Evolutionary conservation across 2,113 vertebrate species (phyloP).

Genomic region (Halcyon malimbica): DNA sequence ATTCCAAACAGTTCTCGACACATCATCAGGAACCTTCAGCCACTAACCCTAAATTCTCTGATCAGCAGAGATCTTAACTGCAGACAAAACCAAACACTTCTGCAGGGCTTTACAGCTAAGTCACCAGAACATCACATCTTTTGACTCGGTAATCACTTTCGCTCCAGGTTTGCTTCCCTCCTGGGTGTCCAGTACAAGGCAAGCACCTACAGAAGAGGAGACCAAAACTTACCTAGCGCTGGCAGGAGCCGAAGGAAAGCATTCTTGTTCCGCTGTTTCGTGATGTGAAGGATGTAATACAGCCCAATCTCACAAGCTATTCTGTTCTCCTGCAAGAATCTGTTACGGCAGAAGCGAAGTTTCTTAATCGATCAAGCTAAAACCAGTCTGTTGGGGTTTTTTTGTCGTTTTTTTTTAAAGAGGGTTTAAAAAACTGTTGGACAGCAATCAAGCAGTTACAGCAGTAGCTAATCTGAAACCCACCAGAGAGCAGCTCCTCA

Average conservation of each 20-base stretch:
- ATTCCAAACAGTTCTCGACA: neutral
- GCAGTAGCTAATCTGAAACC: neutral
- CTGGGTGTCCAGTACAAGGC: neutral
- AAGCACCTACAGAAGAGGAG: neutral
- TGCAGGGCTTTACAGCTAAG: neutral
- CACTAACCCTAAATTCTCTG: neutral
- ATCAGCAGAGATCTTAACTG: neutral
- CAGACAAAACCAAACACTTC: neutral
- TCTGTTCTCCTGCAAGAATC: conserved; percentile 92
- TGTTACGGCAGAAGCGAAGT: conserved; percentile 27
- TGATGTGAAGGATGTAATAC: conserved; percentile 93
- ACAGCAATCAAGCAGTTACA: neutral
- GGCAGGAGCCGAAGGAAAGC: conserved; percentile 91
- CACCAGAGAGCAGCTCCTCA: neutral
- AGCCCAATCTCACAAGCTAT: conserved; percentile 96
- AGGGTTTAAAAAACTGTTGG: neutral
- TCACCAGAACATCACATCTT: neutral
- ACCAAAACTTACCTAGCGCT: conserved; percentile 80
- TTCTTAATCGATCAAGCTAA: neutral
- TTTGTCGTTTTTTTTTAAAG: neutral
- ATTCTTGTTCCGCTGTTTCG: conserved; percentile 95
- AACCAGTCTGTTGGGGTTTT: neutral
- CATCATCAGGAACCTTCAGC: neutral
- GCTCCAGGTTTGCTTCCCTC: neutral
- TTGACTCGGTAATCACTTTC: neutral